phyloP scores from a whole-genome alignment of 2,888 invertebrate genomes.

The Euspilapteryx auroguttella region DNA sequence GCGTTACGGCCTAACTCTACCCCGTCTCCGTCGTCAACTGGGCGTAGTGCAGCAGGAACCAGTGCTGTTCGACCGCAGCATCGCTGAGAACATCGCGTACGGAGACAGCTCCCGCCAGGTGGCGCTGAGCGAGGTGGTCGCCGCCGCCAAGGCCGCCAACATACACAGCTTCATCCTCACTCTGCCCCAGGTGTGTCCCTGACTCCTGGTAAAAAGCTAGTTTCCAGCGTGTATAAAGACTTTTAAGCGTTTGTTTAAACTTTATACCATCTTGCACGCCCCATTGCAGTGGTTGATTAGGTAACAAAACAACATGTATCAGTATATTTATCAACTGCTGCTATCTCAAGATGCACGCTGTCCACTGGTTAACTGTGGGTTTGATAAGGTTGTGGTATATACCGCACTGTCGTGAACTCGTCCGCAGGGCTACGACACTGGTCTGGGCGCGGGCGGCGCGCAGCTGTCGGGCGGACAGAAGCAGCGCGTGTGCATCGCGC shows the following conservation, averaged over 20 bases:
- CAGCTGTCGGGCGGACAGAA: too few species aligned
- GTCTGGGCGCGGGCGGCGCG: slow-evolving; percentile 68
- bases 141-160: slow-evolving; percentile 75
- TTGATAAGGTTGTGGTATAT: neutral
- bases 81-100: slow-evolving; percentile 85
- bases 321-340: neutral
- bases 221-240: too few species aligned
- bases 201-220: too few species aligned
- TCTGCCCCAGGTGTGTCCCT: slow-evolving; percentile 70
- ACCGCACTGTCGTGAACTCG: neutral
- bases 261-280: too few species aligned
- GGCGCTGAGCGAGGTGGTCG: slow-evolving; percentile 71
- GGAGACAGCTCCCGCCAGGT: slow-evolving; percentile 75
- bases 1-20: slow-evolving; percentile 60
- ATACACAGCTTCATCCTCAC: slow-evolving; percentile 77
- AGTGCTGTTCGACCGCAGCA: slow-evolving; percentile 77
- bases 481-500: slow-evolving; percentile 73
- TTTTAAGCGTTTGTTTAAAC: too few species aligned
- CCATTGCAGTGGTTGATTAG: too few species aligned
- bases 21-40: slow-evolving; percentile 70
- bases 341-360: neutral
- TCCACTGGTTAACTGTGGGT: neutral
- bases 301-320: neutral
- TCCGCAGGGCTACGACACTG: slow-evolving; percentile 67
- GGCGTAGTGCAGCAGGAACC: slow-evolving; percentile 87